Base-by-base conservation (phyloP, 2,888 invertebrate species). In the Anoplius nigerrimus region DNA sequence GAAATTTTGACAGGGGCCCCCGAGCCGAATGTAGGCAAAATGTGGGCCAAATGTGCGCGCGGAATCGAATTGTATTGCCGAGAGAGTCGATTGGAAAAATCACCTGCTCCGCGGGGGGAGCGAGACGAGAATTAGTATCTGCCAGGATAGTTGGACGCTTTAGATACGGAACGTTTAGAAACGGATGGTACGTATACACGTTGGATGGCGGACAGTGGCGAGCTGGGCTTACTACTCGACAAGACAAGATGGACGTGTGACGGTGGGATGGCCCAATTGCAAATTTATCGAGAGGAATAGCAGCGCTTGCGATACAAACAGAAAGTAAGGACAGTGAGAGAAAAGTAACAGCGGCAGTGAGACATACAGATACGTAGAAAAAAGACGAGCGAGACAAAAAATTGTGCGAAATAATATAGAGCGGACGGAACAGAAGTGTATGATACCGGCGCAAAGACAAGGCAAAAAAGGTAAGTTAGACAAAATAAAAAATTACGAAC, bases 361-460 rank as follows among this genome's bases (percentile, higher is more conserved):
- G 67, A 70, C 52, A 62, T 48, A 69, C 48, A 46, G 48, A 54
- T 24, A 64, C 61, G 66, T 34, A 34, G 34, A 34, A 34, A 34
- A n/a, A n/a, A n/a, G n/a, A 34, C 8, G 34, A 34, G 34, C 34
- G 34, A 34, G 34, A 34, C 58, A 57, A n/a, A n/a, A n/a, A 64
- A 59, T 57, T 62, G 52, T 51, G 61, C 55, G 55, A 66, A 57
- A 62, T 57, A 59, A 59, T 68, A 74, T 65, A 72, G 52, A 76
- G 62, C 71, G 52, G 74, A 43, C 72, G 64, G n/a, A 65, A 58
- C 58, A 69, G 71, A 54, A 70, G 69, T 74, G 65, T 61, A 68
- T n/a, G n/a, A n/a, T 60, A 55, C 63, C 46, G 62, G 59, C 42
- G 66, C 53, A 48, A 48, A 48, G 18, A 48, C 48, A 66, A 64